These are phyloP conservation scores for Eleginops maclovinus DNA, from an alignment of 2,113 vertebrate species.

Conservation along the genomic window DNA sequence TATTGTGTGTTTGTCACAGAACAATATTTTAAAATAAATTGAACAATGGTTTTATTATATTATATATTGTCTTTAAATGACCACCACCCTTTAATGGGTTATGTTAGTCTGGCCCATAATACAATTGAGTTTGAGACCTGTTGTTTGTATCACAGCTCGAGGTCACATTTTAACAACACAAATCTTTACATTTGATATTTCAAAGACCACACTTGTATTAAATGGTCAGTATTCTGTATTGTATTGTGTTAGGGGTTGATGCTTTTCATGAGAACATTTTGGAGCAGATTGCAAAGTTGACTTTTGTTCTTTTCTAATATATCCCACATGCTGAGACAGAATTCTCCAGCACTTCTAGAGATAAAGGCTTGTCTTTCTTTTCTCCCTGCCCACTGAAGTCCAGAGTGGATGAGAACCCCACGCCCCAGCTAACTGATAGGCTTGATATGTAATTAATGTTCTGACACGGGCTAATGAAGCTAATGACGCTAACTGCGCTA, in stretches of 20 bases:
- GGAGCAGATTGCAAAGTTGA: background rate
- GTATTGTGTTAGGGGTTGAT: background rate
- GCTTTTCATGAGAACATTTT: background rate
- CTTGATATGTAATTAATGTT: conserved; percentile 81
- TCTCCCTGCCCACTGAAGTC: conserved; percentile 26
- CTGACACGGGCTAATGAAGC: conserved; percentile 80
- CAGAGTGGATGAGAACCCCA: conserved; percentile 43
- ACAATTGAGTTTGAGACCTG: too few species aligned
- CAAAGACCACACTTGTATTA: background rate
- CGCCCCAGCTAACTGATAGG: conserved; percentile 67
- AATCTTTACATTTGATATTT: background rate
- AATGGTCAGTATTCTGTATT: background rate
- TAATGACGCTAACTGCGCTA: conserved; percentile 80
- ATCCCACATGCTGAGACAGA: background rate
- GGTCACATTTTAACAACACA: background rate
- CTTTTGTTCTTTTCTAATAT: background rate
- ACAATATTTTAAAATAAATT: too few species aligned
- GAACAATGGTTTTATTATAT: too few species aligned
- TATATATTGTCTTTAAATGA: too few species aligned
- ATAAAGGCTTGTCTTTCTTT: conserved; percentile 18
- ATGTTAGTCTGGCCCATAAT: too few species aligned
- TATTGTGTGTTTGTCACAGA: too few species aligned
- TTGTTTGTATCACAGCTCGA: background rate
- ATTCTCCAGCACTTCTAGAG: background rate
- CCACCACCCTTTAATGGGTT: too few species aligned